These are phyloP conservation scores for Phanerotoma sp. DNA, from an alignment of 2,888 invertebrate genomes.

Conservation along the genomic window DNA sequence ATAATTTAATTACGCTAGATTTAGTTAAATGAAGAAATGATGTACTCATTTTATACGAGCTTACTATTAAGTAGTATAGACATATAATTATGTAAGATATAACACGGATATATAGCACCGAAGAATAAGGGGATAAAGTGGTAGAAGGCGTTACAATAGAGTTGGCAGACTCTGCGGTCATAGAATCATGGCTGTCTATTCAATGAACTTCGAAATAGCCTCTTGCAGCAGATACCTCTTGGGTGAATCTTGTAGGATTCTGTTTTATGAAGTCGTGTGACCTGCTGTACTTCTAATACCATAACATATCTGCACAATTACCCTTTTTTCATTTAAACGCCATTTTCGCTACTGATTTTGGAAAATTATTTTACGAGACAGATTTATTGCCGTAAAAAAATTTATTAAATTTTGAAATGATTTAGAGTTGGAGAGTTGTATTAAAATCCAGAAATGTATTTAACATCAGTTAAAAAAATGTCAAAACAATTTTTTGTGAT, in stretches of 20 bases:
- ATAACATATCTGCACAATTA: slow-evolving; percentile 21
- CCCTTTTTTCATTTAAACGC: slow-evolving; percentile 1
- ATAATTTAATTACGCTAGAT: neutral
- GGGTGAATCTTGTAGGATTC: slow-evolving; percentile 44
- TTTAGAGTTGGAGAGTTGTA: no score
- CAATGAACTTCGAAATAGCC: slow-evolving; percentile 58
- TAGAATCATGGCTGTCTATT: slow-evolving; percentile 58
- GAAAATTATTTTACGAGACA: no score
- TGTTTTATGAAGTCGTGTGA: slow-evolving; percentile 52
- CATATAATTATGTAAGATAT: slow-evolving; percentile 14
- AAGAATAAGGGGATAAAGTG: slow-evolving; percentile 51
- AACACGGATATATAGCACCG: slow-evolving; percentile 18
- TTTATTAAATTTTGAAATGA: no score
- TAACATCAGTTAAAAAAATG: no score
- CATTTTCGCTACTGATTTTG: no score
- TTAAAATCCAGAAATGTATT: no score
- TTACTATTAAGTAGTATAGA: neutral
- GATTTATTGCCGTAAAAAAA: no score
- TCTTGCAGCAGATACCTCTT: slow-evolving; percentile 52
- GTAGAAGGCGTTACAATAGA: slow-evolving; percentile 53
- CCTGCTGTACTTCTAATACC: slow-evolving; percentile 40
- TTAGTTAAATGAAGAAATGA: neutral
- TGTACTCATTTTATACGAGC: neutral
- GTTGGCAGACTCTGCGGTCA: slow-evolving; percentile 57
- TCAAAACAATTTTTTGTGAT: no score